Conservation (phyloP, 2,113 vertebrate genomes). For the Protobothrops flavoviridis region DNA sequence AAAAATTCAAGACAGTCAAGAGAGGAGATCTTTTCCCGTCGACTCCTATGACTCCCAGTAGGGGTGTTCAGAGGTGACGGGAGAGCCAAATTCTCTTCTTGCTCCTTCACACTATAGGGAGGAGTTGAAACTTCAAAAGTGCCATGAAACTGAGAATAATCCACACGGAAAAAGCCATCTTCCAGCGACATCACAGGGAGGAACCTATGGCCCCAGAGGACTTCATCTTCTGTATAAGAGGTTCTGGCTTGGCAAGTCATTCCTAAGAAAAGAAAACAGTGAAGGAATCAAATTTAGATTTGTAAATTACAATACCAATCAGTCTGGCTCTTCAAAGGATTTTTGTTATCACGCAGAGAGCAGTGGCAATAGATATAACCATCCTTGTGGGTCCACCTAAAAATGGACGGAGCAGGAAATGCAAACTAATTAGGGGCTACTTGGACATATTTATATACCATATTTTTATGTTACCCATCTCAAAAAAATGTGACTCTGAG, state of each 20-base stretch:
- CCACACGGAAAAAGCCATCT: slow-evolving; percentile 88
- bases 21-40: slow-evolving; percentile 74
- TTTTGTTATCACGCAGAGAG: background rate
- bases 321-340: background rate
- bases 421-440: background rate
- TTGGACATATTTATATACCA: background rate
- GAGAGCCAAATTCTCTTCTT: slow-evolving; percentile 78
- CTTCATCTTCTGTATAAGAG: slow-evolving; percentile 88
- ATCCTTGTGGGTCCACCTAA: background rate
- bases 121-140: slow-evolving; percentile 86
- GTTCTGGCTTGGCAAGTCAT: slow-evolving; percentile 90
- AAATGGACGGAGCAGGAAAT: background rate
- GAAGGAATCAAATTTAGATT: background rate
- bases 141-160: slow-evolving; percentile 89
- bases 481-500: background rate
- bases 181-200: slow-evolving; percentile 89
- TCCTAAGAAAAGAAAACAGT: slow-evolving; percentile 59
- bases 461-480: background rate
- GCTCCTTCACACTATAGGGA: slow-evolving; percentile 83
- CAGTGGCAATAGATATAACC: too few relatives aligned
- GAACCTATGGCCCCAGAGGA: slow-evolving; percentile 88
- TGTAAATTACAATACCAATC: background rate
- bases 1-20: slow-evolving; percentile 67
- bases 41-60: slow-evolving; percentile 50
- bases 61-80: slow-evolving; percentile 68